A percentile compares a stretch with the other conserved stretches of the same genome.
These are phyloP conservation scores for Thera britannica DNA, from an alignment of 2,888 invertebrate species.

Conservation along the genomic window DNA sequence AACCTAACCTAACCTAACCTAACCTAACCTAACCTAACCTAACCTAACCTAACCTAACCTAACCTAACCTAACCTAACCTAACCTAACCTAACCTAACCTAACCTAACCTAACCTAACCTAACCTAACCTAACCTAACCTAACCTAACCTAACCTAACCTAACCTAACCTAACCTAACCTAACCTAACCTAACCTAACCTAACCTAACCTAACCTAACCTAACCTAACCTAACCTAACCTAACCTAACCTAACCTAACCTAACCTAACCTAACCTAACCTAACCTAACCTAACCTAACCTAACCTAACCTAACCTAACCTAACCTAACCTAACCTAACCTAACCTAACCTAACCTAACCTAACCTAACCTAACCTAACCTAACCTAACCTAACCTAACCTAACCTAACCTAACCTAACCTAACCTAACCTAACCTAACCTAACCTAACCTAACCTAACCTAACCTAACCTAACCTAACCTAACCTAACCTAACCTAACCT, in stretches of 20 bases:
- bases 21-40: conserved; percentile 39
- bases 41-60: conserved; percentile 41
- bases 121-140: conserved; percentile 37
- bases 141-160: conserved; percentile 30
- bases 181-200: conserved; percentile 38
- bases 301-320: too few relatives aligned
- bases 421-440: too few relatives aligned
- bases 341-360: conserved; percentile 30
- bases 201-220: conserved; percentile 30
- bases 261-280: conserved; percentile 10
- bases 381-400: conserved; percentile 28
- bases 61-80: conserved; percentile 37
- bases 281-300: too few relatives aligned
- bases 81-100: conserved; percentile 35
- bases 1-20: conserved; percentile 39
- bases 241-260: conserved; percentile 30
- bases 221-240: conserved; percentile 29
- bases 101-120: conserved; percentile 33
- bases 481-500: conserved; percentile 24
- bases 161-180: conserved; percentile 35
- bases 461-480: too few relatives aligned
- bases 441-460: conserved; percentile 4
- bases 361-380: conserved; percentile 15
- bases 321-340: conserved; percentile 12
- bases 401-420: conserved; percentile 28